Evolutionary conservation across 2,113 vertebrate species (phyloP), one percentile per base, ranked within the genome.

Genomic region (Eclectus roratus): DNA sequence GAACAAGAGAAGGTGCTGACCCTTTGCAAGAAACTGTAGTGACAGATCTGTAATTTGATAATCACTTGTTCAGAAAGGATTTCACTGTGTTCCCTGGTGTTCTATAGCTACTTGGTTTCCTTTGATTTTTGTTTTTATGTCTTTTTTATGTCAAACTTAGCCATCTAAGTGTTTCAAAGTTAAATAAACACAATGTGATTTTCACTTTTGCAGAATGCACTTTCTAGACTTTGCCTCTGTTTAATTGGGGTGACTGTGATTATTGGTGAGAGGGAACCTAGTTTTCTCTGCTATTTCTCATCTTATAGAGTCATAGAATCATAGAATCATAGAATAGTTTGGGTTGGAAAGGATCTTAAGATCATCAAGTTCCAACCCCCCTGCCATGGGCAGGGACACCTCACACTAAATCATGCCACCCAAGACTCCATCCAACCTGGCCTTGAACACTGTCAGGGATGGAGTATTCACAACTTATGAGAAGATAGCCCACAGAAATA

Each of bases 21-120:
- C 97, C 94, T 91, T 91, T 65, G 19, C 95, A 95, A 96, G 95
- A 97, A 96, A 92, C 27, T 5, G 31, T 78, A 94, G 85, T 91
- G 96, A 96, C 92, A 93, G 88, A 88, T 93, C 92, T 93, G 94
- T 95, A 97, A 98, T 97, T 96, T 98, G 98, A 98, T 97, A 96
- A 97, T 94, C 21, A 0, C 68, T 96, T 91, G 69, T 95, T 96
- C 80, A 80, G 85, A 91, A 83, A 97, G 84, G 81, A 88, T 95
- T 96, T 96, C 73, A 80, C 84, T 98, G 95, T 95, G 55, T 82
- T 97, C 94, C 78, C 64, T 84, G 50, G 80, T 79, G 70, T 85
- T 72, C 77, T 82, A 3, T 3, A 4, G 27, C 39, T 88, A 78
- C 64, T 93, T 69, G 24, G 23, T 87, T 61, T 95, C 44, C 52